These are phyloP conservation scores for Chionomys nivalis DNA, from an alignment of 2,113 vertebrate species.

Conservation along the genomic window DNA sequence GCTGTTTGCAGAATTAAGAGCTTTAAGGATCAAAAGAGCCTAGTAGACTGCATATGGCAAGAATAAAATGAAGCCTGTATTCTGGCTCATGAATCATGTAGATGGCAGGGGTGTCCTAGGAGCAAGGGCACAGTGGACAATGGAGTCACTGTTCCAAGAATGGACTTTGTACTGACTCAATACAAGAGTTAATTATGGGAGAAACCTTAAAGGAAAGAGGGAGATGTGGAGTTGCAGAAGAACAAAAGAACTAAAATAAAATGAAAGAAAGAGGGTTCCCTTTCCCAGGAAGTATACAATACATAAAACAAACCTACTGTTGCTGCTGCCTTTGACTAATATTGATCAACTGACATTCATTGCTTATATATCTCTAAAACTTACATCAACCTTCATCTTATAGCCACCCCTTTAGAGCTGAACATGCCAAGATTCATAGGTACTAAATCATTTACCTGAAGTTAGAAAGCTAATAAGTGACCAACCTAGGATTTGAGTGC, in stretches of 20 bases:
- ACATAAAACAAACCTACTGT: background rate
- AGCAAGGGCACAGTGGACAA: background rate
- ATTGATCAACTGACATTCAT: background rate
- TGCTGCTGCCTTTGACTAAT: background rate
- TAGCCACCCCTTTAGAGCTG: background rate
- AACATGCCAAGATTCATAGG: background rate
- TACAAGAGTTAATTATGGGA: background rate
- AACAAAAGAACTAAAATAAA: background rate
- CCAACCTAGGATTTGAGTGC: background rate
- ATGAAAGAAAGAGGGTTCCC: background rate
- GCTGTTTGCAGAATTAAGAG: background rate
- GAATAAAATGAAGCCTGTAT: background rate
- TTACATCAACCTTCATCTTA: background rate
- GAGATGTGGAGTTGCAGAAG: background rate
- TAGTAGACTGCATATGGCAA: background rate
- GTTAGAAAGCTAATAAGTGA: conserved; percentile 4
- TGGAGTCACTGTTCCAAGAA: background rate
- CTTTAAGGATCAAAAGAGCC: background rate
- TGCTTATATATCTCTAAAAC: background rate
- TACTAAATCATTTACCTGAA: background rate
- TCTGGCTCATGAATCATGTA: background rate
- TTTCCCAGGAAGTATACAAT: background rate
- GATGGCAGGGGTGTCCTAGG: background rate
- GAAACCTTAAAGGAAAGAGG: background rate
- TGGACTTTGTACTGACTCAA: background rate